These are phyloP conservation scores for Zosterops japonicus DNA, from an alignment of 2,113 vertebrate species.

Conservation along the genomic window DNA sequence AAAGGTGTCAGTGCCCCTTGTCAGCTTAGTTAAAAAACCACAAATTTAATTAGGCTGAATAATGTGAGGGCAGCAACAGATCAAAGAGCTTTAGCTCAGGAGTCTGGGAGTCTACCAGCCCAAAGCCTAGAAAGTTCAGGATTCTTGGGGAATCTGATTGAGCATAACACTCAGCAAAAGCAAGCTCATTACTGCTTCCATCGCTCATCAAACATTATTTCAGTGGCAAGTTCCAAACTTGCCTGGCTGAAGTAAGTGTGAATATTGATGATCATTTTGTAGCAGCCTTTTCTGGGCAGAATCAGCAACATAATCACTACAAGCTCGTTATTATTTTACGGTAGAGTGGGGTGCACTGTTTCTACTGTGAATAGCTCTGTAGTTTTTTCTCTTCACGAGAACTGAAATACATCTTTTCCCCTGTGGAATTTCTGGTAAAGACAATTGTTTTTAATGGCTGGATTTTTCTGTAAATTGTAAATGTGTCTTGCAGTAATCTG, in stretches of 20 bases:
- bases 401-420: slow-evolving; percentile 29
- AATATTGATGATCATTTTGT: background rate
- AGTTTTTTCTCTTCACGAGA: slow-evolving; percentile 58
- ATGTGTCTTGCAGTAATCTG: slow-evolving; percentile 43
- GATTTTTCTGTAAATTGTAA: background rate
- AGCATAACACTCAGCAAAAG: background rate
- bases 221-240: background rate
- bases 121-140: background rate
- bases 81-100: background rate
- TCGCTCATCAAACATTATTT: background rate
- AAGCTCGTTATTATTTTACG: background rate
- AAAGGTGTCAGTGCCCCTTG: background rate
- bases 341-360: background rate
- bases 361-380: slow-evolving; percentile 25
- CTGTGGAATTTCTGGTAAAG: slow-evolving; percentile 50
- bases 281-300: background rate
- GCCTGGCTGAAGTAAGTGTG: background rate
- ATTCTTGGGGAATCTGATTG: background rate
- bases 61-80: background rate
- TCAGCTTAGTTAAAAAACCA: background rate
- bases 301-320: background rate
- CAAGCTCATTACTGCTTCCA: background rate
- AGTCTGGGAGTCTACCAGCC: background rate
- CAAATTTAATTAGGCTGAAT: background rate
- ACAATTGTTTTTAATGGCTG: slow-evolving; percentile 38